Evolutionary conservation across 2,888 invertebrate species (phyloP).

Genomic region (Peribatodes rhomboidaria): DNA sequence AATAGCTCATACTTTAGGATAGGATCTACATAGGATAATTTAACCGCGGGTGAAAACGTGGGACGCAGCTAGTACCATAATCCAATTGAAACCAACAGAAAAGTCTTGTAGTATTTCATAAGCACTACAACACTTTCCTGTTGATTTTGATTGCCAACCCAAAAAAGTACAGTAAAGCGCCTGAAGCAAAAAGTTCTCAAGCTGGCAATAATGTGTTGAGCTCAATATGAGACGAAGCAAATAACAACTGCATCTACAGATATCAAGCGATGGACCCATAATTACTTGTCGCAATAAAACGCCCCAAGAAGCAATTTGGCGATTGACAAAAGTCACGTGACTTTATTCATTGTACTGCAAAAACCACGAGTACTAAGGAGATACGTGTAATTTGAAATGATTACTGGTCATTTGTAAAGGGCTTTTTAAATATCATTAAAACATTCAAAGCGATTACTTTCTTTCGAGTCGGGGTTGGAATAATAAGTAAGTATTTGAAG

Average conservation of each 20-base stretch:
- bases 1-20: too few species aligned
- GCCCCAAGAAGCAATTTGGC: constrained; percentile 64
- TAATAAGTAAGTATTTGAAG: constrained; percentile 11
- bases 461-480: constrained; percentile 3
- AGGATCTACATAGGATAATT: too few species aligned
- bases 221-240: not conserved
- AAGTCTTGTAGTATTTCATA: not conserved
- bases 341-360: constrained; percentile 62
- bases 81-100: not conserved
- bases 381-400: constrained; percentile 65
- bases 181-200: not conserved
- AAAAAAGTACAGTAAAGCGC: too few species aligned
- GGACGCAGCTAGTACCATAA: too few species aligned
- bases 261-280: constrained; percentile 54
- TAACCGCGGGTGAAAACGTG: too few species aligned
- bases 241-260: constrained; percentile 9
- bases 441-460: constrained; percentile 24
- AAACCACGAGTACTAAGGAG: constrained; percentile 54
- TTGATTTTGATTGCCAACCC: too few species aligned
- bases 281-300: constrained; percentile 57
- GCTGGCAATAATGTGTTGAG: not conserved
- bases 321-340: constrained; percentile 64
- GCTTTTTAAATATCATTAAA: constrained; percentile 54
- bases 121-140: too few species aligned
- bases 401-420: constrained; percentile 63